Conservation (phyloP, 2,888 invertebrate genomes). For the Tetranychus truncatus region DNA sequence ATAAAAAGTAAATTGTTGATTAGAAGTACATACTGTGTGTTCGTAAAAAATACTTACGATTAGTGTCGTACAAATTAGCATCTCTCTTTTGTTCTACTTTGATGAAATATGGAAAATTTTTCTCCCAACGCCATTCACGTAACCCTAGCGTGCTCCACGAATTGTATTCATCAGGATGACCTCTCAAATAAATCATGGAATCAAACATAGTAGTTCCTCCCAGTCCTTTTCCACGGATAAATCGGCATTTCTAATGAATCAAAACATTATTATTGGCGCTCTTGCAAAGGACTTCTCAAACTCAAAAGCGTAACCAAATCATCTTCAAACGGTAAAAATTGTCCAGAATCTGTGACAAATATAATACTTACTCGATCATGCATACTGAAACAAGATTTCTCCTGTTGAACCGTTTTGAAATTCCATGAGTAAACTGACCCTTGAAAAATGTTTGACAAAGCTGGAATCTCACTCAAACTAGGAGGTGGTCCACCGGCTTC, state of each 20-base stretch:
- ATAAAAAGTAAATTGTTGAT: neutral
- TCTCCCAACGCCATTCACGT: neutral
- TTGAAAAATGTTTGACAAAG: neutral
- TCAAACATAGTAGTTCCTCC: conserved; percentile 1
- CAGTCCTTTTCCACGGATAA: neutral
- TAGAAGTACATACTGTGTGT: neutral
- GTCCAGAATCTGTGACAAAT: no score
- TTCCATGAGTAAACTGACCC: neutral
- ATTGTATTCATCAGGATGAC: neutral
- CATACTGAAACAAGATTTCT: conserved; percentile 7
- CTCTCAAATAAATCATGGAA: neutral
- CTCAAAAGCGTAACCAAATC: neutral
- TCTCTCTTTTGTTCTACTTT: neutral
- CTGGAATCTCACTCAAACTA: neutral
- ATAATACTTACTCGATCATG: neutral
- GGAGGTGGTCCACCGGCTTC: neutral
- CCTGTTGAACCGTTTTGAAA: neutral
- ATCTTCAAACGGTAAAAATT: neutral
- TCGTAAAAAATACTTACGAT: neutral
- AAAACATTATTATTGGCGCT: no score
- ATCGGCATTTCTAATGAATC: neutral
- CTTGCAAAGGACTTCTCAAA: neutral
- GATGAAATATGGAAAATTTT: neutral
- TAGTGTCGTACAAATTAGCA: neutral
- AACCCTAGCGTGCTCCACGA: neutral